Evolutionary conservation across 2,113 vertebrate species (phyloP), one percentile per base, ranked within the genome.

Genomic region (Oplegnathus fasciatus): DNA sequence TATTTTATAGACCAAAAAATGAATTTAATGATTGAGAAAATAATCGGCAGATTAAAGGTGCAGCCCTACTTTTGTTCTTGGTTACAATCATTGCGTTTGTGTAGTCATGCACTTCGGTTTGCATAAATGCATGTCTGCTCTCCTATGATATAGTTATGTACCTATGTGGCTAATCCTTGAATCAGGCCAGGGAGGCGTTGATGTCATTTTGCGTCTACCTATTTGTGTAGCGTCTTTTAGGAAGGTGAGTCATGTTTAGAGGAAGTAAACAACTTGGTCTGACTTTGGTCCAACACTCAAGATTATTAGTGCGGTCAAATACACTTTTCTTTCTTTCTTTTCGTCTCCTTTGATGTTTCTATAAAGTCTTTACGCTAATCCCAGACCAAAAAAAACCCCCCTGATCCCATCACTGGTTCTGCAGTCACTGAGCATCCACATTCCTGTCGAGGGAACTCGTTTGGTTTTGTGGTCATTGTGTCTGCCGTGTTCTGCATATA

Each of bases 311-410:
- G 48, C 40, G 44, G 40, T 78, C 62, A 83, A 79, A 77, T 74
- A 32, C 54, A 62, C 82, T 74, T 66, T 67, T 61, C 75, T 58
- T 84, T 71, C 64, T 76, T 78, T 66, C 8, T 42, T 79, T 73
- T 79, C 13, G 52, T 62, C 5, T 77, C 20, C 34, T 82, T 84
- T 87, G 68, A 76, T 88, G 58, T 86, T 86, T 74, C 55, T 75
- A 42, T 88, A 55, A 89, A 91, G 64, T 78, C 50, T 46, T 73
- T 73, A 72, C 88, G 54, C 78, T 88, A 68, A 85, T 87, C 78
- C 40, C 30, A 68, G 52, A 78, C 50, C n/a, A 57, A 71, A 78
- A 22, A 74, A 62, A 44, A 61, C n/a, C n/a, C n/a, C n/a, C n/a
- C 76, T 54, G 86, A 86, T 86, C 74, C 84, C 32, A 62, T 87